Evolutionary conservation across 2,888 invertebrate genomes (phyloP).

Genomic region (Sesamia inferens): DNA sequence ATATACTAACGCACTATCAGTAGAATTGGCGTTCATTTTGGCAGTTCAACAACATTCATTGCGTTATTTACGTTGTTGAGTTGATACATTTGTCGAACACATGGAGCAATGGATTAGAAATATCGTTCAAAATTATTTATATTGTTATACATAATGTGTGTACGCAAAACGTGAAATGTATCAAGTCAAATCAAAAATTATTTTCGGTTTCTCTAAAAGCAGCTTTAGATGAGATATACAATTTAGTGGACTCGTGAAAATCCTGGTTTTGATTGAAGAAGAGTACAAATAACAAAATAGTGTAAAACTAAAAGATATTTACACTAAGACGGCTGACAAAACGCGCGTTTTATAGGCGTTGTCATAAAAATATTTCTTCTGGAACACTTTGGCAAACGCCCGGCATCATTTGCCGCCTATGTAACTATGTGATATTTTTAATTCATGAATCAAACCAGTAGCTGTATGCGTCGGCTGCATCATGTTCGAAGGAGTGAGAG

Average conservation of each 20-base stretch:
- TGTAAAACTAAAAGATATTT: slow-evolving; percentile 21
- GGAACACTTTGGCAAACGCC: slow-evolving; percentile 72
- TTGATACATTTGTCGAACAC: neutral
- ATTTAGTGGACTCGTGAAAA: neutral
- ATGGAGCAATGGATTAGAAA: neutral
- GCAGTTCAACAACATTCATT: neutral
- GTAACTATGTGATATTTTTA: slow-evolving; percentile 81
- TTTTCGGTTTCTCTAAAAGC: no score
- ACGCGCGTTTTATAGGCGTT: slow-evolving; percentile 61
- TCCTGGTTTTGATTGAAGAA: neutral
- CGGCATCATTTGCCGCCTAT: slow-evolving; percentile 46
- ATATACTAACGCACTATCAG: no score
- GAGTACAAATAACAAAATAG: slow-evolving; percentile 7
- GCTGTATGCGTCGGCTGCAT: slow-evolving; percentile 72
- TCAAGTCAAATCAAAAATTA: no score
- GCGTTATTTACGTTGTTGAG: neutral
- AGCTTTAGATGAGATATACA: neutral
- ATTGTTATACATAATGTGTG: neutral
- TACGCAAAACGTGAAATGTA: no score
- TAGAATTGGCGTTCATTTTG: neutral
- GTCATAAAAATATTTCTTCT: slow-evolving; percentile 65
- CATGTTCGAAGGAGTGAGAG: slow-evolving; percentile 60
- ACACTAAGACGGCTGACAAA: slow-evolving; percentile 54
- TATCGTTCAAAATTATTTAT: neutral
- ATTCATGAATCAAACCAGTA: slow-evolving; percentile 80